Evolutionary conservation across 2,113 vertebrate species (phyloP), one percentile per base, ranked within the genome.

Genomic region (Pterocles burchelli): DNA sequence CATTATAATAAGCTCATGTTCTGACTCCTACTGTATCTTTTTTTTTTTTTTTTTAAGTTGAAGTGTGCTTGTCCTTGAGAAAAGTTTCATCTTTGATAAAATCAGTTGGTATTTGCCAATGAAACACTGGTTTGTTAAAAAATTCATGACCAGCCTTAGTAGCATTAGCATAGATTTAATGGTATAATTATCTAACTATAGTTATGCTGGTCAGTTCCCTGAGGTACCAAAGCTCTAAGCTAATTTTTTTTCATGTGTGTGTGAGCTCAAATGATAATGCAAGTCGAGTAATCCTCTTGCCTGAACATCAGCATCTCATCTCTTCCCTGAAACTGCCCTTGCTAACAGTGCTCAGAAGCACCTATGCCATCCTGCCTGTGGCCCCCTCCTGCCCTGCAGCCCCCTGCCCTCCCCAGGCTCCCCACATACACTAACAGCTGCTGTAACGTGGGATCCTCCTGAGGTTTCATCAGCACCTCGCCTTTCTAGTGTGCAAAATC

Each of bases 111-210:
- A 73, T 93, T 97, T 95, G 94, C 74, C 62, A 88, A 13, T 13
- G 45, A 91, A 95, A 91, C 41, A 46, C 66, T 79, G 58, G 65
- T 94, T 92, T 91, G 86, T 95, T 96, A 91, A 96, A 91, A 94
- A 95, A 95, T 94, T 96, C 57, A 91, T 93, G 77, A 93, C 74
- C 70, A 95, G 81, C 54, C 77, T 88, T 97, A 65, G 84, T 89
- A 79, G 87, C 88, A 95, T 94, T 96, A 96, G 90, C 88, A 97
- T 89, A 86, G 93, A 89, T 96, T 89, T 96, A 93, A 96, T 95
- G 95, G 95, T 79, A 62, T 91, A 96, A 96, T 97, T 96, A 96
- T 95, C 93, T 95, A 91, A 94, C 94, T 89, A 89, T 71, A 87
- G 94, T 90, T 93, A 78, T 83, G 91, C 95, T 91, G 93, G 93